Base-by-base conservation (phyloP, 2,113 vertebrate species). In the Prunella himalayana region DNA sequence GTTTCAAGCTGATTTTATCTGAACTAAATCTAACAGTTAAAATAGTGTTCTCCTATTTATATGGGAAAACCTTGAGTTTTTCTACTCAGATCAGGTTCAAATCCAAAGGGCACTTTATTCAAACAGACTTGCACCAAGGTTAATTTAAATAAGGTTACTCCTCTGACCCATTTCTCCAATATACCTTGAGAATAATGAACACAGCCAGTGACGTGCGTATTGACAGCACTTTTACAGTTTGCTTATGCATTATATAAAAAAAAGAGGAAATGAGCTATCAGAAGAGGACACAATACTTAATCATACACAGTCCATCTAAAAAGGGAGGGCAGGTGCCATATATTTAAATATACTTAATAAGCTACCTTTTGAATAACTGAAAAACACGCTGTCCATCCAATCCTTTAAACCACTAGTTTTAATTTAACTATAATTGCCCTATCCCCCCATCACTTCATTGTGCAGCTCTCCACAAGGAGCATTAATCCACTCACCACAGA, bases 401-500 rank as follows among this genome's bases (percentile, higher is more conserved):
- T 42, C 65, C 22, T 71, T 44, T 28, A 86, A 75, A 78, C 5
- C 6, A 35, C 2, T 19, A 21, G 2, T 9, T 59, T 76, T 78
- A 25, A 57, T 51, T 73, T 64, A 66, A 64, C 23, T 53, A 0
- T 27, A 64, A 59, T 1, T 56, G 45, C 13, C 13, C 7, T 24
- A 6, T n/a, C 3, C 7, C 18, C 33, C 25, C 10, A 6, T 56
- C 60, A 44, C n/a, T 41, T 88, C 28, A 61, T 3, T 37, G 35
- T 33, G 47, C 54, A 80, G 24, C 79, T 25, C 70, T 77, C 41
- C 53, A 23, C 9, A 68, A 72, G 44, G 56, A 64, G 31, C 20
- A 39, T 64, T 35, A 18, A 53, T 50, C 42, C 91, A 98, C 99
- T 98, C 90, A 99, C 99, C 99, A 97, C 99, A 99, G 94, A 99